Evolutionary conservation across 2,888 invertebrate genomes (phyloP).

Genomic region (Apamea monoglypha): DNA sequence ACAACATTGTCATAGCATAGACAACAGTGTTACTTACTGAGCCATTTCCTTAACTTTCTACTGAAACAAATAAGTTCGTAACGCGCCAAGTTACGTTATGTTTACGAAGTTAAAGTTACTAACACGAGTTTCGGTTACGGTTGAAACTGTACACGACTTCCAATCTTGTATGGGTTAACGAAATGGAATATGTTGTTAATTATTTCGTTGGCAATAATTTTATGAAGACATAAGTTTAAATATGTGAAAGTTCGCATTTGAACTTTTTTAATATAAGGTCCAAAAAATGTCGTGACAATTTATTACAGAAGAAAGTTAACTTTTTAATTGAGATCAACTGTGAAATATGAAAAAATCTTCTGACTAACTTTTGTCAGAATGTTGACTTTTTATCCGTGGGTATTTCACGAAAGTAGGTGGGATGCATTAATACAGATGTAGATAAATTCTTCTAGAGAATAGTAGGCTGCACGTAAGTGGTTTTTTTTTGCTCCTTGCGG

Average conservation of each 20-base stretch:
- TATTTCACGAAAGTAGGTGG: too few species aligned
- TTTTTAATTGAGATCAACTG: neutral
- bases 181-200: constrained; percentile 24
- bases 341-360: neutral
- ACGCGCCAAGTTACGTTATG: constrained; percentile 32
- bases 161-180: constrained; percentile 13
- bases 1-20: constrained; percentile 2
- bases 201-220: neutral
- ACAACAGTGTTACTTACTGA: constrained; percentile 2
- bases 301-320: neutral
- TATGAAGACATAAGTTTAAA: neutral
- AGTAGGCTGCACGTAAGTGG: neutral
- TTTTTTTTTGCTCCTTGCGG: too few species aligned
- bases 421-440: neutral
- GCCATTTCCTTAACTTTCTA: constrained; percentile 31
- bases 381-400: neutral
- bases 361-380: neutral
- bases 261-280: neutral
- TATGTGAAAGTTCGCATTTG: neutral
- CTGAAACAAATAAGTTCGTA: constrained; percentile 47
- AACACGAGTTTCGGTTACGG: constrained; percentile 7
- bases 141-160: neutral
- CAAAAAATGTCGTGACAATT: neutral
- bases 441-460: neutral
- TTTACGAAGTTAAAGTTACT: constrained; percentile 9